A percentile compares a stretch with the other conserved stretches of the same genome.
Conservation (phyloP, 2,797 vertebrate genomes). For the Scolopax bukidnonensis region DNA sequence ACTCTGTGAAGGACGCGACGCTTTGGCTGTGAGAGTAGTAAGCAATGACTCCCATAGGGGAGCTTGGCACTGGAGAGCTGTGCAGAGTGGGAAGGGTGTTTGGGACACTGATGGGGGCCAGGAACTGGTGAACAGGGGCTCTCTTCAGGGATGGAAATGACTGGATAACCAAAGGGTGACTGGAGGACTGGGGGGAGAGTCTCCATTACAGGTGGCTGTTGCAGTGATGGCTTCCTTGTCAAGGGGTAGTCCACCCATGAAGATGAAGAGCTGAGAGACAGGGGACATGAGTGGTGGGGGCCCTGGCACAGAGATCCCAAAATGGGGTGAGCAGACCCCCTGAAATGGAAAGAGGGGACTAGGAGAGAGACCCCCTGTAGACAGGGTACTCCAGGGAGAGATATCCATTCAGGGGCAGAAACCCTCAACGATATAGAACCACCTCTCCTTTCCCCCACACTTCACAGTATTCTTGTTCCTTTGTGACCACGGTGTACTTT, state of each 20-base stretch:
- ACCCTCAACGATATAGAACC: not conserved
- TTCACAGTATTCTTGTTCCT: not conserved
- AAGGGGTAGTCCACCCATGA: not conserved
- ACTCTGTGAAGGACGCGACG: not conserved
- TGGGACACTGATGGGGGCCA: not conserved
- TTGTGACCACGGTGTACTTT: not conserved
- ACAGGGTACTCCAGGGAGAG: not conserved
- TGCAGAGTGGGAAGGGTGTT: not conserved
- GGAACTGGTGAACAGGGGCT: not conserved
- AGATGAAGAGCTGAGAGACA: conserved; percentile 15
- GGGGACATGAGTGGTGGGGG: not conserved
- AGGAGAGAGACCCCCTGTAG: not conserved
- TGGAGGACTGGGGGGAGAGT: not conserved
- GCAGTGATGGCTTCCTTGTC: not conserved
- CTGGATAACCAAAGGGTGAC: not conserved
- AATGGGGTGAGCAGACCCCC: not conserved
- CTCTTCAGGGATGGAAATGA: not conserved
- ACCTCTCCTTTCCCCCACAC: not conserved
- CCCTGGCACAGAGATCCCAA: not conserved
- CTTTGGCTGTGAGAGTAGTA: not conserved
- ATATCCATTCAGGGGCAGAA: not conserved
- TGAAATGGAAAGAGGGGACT: not conserved
- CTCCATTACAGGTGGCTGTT: not conserved
- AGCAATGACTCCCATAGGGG: not conserved
- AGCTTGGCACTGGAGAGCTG: not conserved